These are phyloP conservation scores for Patiria miniata DNA, from an alignment of 35 echinoderm and acorn worm genomes.

Conservation along the genomic window DNA sequence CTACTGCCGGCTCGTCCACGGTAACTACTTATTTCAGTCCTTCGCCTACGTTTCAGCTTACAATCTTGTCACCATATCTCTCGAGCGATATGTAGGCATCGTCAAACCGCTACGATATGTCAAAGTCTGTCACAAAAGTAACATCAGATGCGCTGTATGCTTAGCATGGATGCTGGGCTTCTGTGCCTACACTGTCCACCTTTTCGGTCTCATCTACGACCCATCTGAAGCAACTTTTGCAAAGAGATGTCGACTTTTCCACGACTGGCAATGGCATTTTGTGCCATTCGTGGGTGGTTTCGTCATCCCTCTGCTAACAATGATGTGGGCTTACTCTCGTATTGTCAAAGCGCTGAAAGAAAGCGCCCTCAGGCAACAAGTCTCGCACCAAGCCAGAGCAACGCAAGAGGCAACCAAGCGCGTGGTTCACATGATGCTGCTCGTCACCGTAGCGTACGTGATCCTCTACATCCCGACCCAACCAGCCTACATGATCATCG, in stretches of 20 bases:
- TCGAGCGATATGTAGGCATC: neutral
- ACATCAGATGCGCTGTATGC: neutral
- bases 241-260: neutral
- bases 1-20: neutral
- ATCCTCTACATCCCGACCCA: constrained; percentile 2
- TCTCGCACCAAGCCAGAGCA: neutral
- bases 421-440: neutral
- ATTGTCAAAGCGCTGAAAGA: neutral
- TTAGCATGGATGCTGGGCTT: neutral
- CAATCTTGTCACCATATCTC: neutral
- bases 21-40: constrained; percentile 2
- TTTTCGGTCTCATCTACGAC: neutral
- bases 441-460: neutral
- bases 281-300: neutral
- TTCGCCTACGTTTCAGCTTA: neutral
- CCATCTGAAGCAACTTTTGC: too few species aligned
- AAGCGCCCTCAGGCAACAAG: neutral
- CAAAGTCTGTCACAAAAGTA: neutral
- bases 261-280: constrained; percentile 14
- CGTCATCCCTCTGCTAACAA: neutral
- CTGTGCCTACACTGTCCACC: neutral
- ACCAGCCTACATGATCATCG: constrained; percentile 5
- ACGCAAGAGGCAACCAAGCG: neutral
- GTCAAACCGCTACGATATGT: neutral
- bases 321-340: constrained; percentile 7